A percentile compares a stretch with the other conserved stretches of the same genome.
Conservation (phyloP, 2,888 invertebrate species). For the Dione vanillae region DNA sequence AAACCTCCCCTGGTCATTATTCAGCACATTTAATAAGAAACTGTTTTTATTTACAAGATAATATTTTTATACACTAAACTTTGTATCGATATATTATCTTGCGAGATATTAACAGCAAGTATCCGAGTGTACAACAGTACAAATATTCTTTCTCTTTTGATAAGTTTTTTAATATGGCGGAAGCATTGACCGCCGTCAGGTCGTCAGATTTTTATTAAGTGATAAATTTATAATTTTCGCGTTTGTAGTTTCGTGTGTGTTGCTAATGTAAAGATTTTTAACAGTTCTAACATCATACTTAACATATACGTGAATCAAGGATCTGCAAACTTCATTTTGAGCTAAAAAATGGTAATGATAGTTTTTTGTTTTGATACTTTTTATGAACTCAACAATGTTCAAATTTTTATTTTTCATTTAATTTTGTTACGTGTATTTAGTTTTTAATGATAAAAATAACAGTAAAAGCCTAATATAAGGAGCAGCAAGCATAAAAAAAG, state of each 20-base stretch:
- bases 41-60: background rate
- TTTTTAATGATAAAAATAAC: constrained; percentile 39
- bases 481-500: constrained; percentile 52
- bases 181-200: constrained; percentile 80
- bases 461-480: constrained; percentile 35
- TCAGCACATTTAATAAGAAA: background rate
- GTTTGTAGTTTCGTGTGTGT: constrained; percentile 60
- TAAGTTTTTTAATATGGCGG: constrained; percentile 82
- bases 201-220: constrained; percentile 72
- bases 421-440: constrained; percentile 50
- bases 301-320: constrained; percentile 44
- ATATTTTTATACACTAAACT: background rate
- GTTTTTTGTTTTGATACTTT: constrained; percentile 86
- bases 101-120: constrained; percentile 14
- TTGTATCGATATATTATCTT: background rate
- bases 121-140: constrained; percentile 49
- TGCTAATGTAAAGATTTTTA: constrained; percentile 56
- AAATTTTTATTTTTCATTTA: constrained; percentile 65
- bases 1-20: background rate
- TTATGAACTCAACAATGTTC: constrained; percentile 75
- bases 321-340: constrained; percentile 53
- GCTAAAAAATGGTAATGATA: constrained; percentile 83
- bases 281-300: constrained; percentile 49
- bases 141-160: constrained; percentile 69
- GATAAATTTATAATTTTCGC: constrained; percentile 60